These are phyloP conservation scores for Lerema accius DNA, from an alignment of 1,140 invertebrate genomes.

Conservation along the genomic window DNA sequence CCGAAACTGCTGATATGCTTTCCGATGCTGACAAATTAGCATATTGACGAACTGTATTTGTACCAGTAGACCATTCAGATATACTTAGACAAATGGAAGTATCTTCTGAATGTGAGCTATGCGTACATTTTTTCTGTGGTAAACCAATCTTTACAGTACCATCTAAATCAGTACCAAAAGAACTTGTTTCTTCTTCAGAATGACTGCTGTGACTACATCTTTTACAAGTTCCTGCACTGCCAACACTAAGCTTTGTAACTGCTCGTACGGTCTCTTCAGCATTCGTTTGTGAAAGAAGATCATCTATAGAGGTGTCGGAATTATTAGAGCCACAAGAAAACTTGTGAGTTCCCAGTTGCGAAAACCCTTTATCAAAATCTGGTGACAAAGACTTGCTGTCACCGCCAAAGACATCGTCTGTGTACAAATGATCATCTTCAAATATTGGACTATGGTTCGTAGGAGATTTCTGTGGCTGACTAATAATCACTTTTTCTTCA, in stretches of 20 bases:
- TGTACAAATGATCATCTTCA: conserved; percentile 85
- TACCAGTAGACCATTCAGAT: conserved; percentile 93
- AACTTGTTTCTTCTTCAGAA: conserved; percentile 87
- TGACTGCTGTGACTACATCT: conserved; percentile 85
- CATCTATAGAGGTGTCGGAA: conserved; percentile 85
- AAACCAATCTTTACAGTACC: conserved; percentile 90
- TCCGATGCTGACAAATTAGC: conserved; percentile 87
- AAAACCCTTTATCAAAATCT: conserved; percentile 80
- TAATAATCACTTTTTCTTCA: conserved; percentile 83
- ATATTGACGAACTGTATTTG: conserved; percentile 90
- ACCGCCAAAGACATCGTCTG: conserved; percentile 86
- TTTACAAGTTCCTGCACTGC: conserved; percentile 81
- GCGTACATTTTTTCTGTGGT: conserved; percentile 88
- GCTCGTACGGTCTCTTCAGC: conserved; percentile 71
- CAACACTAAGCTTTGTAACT: conserved; percentile 63
- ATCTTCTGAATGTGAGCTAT: conserved; percentile 92
- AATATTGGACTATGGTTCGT: conserved; percentile 84
- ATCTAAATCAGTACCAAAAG: conserved; percentile 88
- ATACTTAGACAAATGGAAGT: conserved; percentile 92
- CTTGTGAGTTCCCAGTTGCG: conserved; percentile 77
- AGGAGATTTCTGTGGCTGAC: conserved; percentile 84
- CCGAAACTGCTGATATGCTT: conserved; percentile 84
- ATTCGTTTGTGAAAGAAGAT: conserved; percentile 82
- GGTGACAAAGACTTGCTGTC: conserved; percentile 84
- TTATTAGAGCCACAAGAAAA: conserved; percentile 86